Conservation (phyloP, 1,140 invertebrate genomes). For the Hylyphantes graminicola region DNA sequence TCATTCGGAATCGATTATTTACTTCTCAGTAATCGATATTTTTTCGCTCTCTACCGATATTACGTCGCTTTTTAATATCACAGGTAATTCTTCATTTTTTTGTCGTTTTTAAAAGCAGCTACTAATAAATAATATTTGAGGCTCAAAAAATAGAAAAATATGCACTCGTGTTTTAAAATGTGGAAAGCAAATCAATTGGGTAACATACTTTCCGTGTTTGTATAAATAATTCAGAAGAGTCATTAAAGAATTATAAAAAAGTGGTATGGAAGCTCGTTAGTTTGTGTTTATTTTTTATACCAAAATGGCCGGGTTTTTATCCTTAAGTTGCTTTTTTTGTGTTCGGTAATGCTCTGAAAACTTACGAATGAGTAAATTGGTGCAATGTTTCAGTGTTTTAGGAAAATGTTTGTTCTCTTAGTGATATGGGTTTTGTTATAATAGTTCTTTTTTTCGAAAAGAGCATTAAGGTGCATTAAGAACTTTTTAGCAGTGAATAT, state of each 20-base stretch:
- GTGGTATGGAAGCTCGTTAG: too few relatives aligned
- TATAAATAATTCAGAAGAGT: neutral
- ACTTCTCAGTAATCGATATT: neutral
- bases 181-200: conserved; percentile 15
- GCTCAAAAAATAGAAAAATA: neutral
- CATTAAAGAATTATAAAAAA: neutral
- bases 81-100: conserved; percentile 1
- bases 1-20: conserved; percentile 5
- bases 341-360: too few relatives aligned
- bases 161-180: conserved; percentile 20
- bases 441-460: too few relatives aligned
- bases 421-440: too few relatives aligned
- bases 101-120: conserved; percentile 6
- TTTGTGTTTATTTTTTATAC: too few relatives aligned
- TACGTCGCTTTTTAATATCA: conserved; percentile 9
- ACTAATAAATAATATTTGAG: conserved; percentile 11
- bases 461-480: too few relatives aligned
- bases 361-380: too few relatives aligned
- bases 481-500: too few relatives aligned
- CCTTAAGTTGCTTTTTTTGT: too few relatives aligned
- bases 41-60: conserved; percentile 1
- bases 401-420: too few relatives aligned
- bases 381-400: too few relatives aligned
- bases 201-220: conserved; percentile 9
- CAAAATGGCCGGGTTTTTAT: too few relatives aligned